Conservation (phyloP, 2,113 vertebrate genomes). For the Larimichthys crocea region DNA sequence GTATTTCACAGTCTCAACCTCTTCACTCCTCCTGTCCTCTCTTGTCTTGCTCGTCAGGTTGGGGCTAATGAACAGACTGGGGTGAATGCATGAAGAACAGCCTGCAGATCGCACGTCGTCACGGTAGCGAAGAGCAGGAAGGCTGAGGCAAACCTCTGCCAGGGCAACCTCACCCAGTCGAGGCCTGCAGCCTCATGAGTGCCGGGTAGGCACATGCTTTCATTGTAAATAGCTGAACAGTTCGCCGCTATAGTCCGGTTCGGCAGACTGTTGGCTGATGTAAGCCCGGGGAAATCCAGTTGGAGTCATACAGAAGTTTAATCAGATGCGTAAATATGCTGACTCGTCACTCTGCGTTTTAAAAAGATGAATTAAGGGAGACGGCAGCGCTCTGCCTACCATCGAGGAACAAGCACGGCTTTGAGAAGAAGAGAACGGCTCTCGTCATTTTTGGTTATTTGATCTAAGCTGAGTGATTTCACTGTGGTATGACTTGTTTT, state of each 20-base stretch:
- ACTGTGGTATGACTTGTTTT: background rate
- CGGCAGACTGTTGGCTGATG: conserved; percentile 9
- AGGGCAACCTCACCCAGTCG: conserved; percentile 91
- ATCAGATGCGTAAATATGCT: conserved; percentile 29
- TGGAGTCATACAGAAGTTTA: background rate
- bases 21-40: background rate
- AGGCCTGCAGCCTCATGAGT: conserved; percentile 90
- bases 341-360: conserved; percentile 34
- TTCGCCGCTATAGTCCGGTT: background rate
- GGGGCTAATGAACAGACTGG: conserved; percentile 93
- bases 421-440: conserved; percentile 27
- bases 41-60: conserved; percentile 78
- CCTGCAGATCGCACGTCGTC: conserved; percentile 87
- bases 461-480: conserved; percentile 31
- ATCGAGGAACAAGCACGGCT: conserved; percentile 9
- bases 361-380: conserved; percentile 38
- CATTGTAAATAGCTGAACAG: background rate
- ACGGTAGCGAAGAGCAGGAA: conserved; percentile 85
- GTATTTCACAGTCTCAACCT: background rate
- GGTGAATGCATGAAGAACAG: conserved; percentile 90
- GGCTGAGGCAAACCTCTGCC: conserved; percentile 79
- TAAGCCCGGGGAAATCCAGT: conserved; percentile 12
- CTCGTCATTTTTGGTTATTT: conserved; percentile 28
- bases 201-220: conserved; percentile 83
- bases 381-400: conserved; percentile 26